Conservation (phyloP, 2,888 invertebrate species). For the Eledone cirrhosa region DNA sequence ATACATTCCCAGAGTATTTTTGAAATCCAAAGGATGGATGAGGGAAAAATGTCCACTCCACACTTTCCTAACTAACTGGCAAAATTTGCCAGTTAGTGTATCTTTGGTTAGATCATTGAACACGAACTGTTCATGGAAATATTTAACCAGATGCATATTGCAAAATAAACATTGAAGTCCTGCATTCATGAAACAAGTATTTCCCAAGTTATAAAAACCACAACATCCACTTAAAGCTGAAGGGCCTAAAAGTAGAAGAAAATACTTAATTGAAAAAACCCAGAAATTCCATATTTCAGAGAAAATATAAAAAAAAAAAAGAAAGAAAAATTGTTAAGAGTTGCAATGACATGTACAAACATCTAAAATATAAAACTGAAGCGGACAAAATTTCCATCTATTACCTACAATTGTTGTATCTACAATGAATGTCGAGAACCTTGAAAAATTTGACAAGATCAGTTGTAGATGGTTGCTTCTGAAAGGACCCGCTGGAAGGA, state of each 20-base stretch:
- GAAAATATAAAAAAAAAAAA: neutral
- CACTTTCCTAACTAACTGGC: constrained; percentile 70
- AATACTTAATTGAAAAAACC: neutral
- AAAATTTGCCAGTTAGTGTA: constrained; percentile 70
- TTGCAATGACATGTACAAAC: neutral
- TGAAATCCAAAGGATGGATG: constrained; percentile 72
- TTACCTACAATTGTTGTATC: too few relatives aligned
- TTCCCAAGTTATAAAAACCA: constrained; percentile 84
- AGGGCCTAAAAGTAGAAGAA: constrained; percentile 44
- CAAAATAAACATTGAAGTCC: constrained; percentile 84
- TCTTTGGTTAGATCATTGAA: constrained; percentile 39
- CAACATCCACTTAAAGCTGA: constrained; percentile 69
- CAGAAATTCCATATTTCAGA: neutral
- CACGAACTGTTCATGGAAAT: constrained; percentile 67
- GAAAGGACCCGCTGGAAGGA: too few relatives aligned
- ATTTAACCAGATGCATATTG: constrained; percentile 72
- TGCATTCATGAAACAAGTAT: constrained; percentile 91
- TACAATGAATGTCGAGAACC: too few relatives aligned
- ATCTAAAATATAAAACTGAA: too few relatives aligned
- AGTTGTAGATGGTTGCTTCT: too few relatives aligned
- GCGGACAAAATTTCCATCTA: too few relatives aligned
- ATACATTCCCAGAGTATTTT: constrained; percentile 71
- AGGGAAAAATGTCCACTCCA: constrained; percentile 72
- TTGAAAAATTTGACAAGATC: too few relatives aligned
- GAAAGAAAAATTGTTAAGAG: neutral